Conservation (phyloP, 2,888 invertebrate species). For the Tetragonula carbonaria region DNA sequence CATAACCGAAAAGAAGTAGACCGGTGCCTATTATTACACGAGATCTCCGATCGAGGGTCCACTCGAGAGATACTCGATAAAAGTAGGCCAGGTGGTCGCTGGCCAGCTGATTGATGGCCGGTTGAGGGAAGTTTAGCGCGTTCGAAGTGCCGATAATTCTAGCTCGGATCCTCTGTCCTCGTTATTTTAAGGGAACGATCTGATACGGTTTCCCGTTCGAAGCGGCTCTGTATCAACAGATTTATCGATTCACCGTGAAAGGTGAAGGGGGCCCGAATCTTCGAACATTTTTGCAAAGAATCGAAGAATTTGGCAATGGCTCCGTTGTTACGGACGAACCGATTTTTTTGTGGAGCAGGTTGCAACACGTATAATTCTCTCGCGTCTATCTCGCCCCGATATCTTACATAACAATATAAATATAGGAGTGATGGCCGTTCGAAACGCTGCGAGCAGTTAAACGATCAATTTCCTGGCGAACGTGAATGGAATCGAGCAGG, state of each 20-base stretch:
- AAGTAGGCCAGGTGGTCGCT: slow-evolving; percentile 76
- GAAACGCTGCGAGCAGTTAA: slow-evolving; percentile 74
- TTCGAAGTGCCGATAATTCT: slow-evolving; percentile 78
- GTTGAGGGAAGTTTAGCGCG: slow-evolving; percentile 76
- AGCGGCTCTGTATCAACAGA: slow-evolving; percentile 60
- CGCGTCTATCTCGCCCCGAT: slow-evolving; percentile 76
- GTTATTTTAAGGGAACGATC: slow-evolving; percentile 71
- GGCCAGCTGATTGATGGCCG: slow-evolving; percentile 78
- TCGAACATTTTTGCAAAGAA: slow-evolving; percentile 17
- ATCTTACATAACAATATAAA: slow-evolving; percentile 78
- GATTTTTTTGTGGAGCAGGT: slow-evolving; percentile 70
- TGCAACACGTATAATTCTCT: slow-evolving; percentile 76
- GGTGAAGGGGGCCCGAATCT: neutral
- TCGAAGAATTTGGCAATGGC: slow-evolving; percentile 36
- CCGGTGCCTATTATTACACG: slow-evolving; percentile 69
- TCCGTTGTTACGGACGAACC: slow-evolving; percentile 20
- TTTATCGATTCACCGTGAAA: slow-evolving; percentile 54
- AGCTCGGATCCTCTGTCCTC: slow-evolving; percentile 62
- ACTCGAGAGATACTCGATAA: slow-evolving; percentile 70
- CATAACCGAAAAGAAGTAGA: slow-evolving; percentile 4
- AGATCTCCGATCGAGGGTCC: slow-evolving; percentile 65
- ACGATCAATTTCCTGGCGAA: slow-evolving; percentile 68
- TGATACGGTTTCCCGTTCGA: slow-evolving; percentile 48
- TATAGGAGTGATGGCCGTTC: slow-evolving; percentile 75
- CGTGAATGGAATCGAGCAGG: slow-evolving; percentile 52